Percentiles rank a stretch among this genome's conserved stretches.
These are phyloP conservation scores for Corythornis cristatus DNA, from an alignment of 2,113 vertebrate genomes.

Conservation along the genomic window DNA sequence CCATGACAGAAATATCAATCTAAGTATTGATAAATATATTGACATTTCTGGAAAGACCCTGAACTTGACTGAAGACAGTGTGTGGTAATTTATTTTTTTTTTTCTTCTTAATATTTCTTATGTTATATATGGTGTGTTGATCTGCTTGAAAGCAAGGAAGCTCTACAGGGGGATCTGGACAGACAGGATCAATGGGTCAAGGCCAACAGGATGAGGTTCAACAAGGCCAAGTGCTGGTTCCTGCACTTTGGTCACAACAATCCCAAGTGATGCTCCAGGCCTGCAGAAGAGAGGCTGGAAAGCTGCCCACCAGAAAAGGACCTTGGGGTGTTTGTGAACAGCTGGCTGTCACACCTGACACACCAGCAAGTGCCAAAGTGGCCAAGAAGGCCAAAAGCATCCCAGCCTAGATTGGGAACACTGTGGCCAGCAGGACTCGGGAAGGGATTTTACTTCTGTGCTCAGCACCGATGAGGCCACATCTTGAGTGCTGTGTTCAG, in stretches of 20 bases:
- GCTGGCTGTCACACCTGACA: too few species aligned
- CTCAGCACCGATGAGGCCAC: not conserved
- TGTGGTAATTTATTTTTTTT: constrained; percentile 21
- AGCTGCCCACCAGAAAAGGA: not conserved
- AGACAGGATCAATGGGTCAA: not conserved
- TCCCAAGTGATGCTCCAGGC: not conserved
- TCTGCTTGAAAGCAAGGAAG: not conserved
- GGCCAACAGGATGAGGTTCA: not conserved
- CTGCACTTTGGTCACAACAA: not conserved
- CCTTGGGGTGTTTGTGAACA: not conserved
- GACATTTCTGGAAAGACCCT: constrained; percentile 57
- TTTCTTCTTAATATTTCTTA: not conserved
- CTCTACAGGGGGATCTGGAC: not conserved
- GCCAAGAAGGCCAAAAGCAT: not conserved
- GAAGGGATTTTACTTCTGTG: not conserved
- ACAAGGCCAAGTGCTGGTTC: not conserved
- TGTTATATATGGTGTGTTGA: not conserved
- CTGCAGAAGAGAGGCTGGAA: not conserved
- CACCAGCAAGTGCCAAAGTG: not conserved
- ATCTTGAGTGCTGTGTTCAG: not conserved
- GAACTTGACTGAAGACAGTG: constrained; percentile 38
- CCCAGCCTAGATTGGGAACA: too few species aligned
- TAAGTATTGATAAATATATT: constrained; percentile 64
- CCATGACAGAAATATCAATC: constrained; percentile 56
- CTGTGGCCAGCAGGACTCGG: not conserved